phyloP scores from a whole-genome alignment of 2,113 vertebrate species.

The Antechinus stuartii region DNA sequence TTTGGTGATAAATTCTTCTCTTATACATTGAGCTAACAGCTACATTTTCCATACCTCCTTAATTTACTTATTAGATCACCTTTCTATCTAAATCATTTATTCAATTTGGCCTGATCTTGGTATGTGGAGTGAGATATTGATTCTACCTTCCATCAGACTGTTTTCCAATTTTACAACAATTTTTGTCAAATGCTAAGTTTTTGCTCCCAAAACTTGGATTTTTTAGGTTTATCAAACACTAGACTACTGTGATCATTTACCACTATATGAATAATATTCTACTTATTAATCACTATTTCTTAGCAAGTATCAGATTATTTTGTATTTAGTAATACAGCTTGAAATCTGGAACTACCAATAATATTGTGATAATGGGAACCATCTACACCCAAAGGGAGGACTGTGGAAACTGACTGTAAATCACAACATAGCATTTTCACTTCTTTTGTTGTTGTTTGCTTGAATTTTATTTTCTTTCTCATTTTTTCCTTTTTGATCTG shows the following conservation, averaged over 20 bases:
- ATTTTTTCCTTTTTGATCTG: too few relatives aligned
- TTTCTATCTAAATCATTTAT: neutral
- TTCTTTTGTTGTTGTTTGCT: too few relatives aligned
- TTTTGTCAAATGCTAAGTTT: neutral
- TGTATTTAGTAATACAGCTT: neutral
- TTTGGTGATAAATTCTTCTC: neutral
- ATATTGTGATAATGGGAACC: too few relatives aligned
- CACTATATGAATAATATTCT: neutral
- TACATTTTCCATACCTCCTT: neutral
- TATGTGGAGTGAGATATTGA: neutral
- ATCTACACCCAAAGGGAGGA: too few relatives aligned
- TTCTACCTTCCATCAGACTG: neutral
- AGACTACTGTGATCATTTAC: neutral
- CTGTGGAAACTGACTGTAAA: too few relatives aligned
- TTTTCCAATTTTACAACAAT: neutral
- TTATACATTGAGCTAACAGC: neutral
- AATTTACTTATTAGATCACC: neutral
- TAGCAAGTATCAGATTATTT: neutral
- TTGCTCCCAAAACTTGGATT: neutral
- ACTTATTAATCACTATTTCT: neutral
- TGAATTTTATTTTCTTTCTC: too few relatives aligned
- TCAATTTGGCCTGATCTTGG: neutral
- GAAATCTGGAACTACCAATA: neutral
- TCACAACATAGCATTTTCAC: too few relatives aligned
- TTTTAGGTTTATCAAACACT: neutral